Evolutionary conservation across 2,797 vertebrate species (phyloP), one percentile per base, ranked within the genome.

Genomic region (Tenualosa ilisha): DNA sequence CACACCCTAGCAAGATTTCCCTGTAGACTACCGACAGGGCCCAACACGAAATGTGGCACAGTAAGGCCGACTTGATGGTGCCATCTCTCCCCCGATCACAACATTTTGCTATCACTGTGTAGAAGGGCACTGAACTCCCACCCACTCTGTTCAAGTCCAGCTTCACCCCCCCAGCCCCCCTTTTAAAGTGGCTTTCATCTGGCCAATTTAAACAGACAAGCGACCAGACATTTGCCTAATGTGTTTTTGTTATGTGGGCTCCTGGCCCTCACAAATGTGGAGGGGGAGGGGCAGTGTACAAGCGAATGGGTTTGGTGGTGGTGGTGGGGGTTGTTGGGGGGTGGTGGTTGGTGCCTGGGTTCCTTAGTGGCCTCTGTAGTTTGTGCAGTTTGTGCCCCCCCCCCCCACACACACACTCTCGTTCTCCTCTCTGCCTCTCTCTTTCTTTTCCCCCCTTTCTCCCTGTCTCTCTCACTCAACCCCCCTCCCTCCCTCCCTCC

Each of bases 221-320:
- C 94, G 92, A 95, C 93, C 94, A 94, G 94, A 95, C 94, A 95
- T 95, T 95, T 95, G 94, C 93, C 94, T 95, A 95, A 95, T 96
- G 95, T 95, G 94, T 96, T 96, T 96, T 96, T 95, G 94, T 95
- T 96, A 95, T 94, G 93, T 94, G 94, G 95, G 93, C 94, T 95
- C 91, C 92, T 91, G 92, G 93, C 68, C 94, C 94, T 93, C 92
- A 91, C 94, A 94, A 95, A 95, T 94, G 95, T 94, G 93, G 93
- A 92, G 90, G 92, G 92, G 93, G 93, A 90, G 89, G 92, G 90
- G 89, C 91, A 91, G 90, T 31, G 31, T 31, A 31, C 31, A 31
- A 31, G 31, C 31, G 31, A 31, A 1, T 0, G 31, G 31, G 31
- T 0, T 31, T 31, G 31, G 31, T 31, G 89, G 90, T 91, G 89